Percentiles rank a stretch among this genome's conserved stretches.
Evolutionary conservation across 2,888 invertebrate species (phyloP).

Genomic region (Volucella inanis): DNA sequence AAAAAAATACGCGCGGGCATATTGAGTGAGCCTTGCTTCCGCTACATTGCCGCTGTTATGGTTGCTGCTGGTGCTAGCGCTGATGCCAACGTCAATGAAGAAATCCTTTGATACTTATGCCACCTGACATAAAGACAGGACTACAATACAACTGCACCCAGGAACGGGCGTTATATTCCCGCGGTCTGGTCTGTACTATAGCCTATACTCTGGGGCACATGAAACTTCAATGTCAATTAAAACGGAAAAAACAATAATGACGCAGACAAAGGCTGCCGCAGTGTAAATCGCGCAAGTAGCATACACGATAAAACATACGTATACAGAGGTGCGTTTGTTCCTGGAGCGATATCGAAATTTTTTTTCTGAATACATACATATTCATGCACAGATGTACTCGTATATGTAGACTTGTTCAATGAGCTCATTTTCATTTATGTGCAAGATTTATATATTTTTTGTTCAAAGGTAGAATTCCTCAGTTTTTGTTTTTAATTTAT

Average conservation of each 20-base stretch:
- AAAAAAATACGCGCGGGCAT: conserved; percentile 51
- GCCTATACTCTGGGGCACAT: conserved; percentile 45
- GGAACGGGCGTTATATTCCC: conserved; percentile 22
- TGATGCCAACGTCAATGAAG: conserved; percentile 61
- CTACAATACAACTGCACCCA: not conserved
- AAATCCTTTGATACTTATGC: conserved; percentile 74
- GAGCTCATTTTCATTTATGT: conserved; percentile 54
- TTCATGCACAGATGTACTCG: conserved; percentile 4
- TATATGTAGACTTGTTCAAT: conserved; percentile 54
- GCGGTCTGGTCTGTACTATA: not conserved
- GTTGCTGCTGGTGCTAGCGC: not conserved
- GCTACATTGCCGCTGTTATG: conserved; percentile 59
- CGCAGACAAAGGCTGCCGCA: conserved; percentile 72
- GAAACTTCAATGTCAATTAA: conserved; percentile 74
- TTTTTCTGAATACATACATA: not conserved
- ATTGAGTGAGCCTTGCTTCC: conserved; percentile 74
- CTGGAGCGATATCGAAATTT: conserved; percentile 5
- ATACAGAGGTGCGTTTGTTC: conserved; percentile 50
- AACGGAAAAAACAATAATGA: conserved; percentile 69
- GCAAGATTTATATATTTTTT: conserved; percentile 42
- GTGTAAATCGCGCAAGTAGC: conserved; percentile 53
- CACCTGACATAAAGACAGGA: conserved; percentile 57
- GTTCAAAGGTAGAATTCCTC: conserved; percentile 12
- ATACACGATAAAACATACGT: too few relatives aligned
- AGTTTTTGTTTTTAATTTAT: conserved; percentile 47